Percentiles rank a stretch among this genome's conserved stretches.
Conservation (phyloP, 2,888 invertebrate genomes). For the Conchocele bisecta region DNA sequence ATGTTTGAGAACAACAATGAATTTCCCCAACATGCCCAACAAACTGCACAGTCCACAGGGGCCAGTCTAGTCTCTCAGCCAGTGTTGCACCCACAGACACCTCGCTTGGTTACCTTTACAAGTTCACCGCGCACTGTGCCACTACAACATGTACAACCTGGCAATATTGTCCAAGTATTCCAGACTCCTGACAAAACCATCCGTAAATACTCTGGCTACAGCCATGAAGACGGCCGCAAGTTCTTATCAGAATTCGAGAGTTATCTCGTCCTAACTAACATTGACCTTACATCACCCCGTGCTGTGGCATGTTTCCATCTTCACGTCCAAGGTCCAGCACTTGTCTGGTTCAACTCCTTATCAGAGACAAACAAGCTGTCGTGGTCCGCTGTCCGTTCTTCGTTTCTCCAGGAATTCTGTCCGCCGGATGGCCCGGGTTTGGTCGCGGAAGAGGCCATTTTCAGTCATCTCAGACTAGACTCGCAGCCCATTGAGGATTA, state of each 20-base stretch:
- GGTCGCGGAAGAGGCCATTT: not conserved
- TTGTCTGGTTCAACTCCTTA: not conserved
- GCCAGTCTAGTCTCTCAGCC: too few species aligned
- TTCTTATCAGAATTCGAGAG: constrained; percentile 9
- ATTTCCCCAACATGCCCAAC: too few species aligned
- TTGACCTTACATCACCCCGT: not conserved
- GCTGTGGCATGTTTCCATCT: constrained; percentile 5
- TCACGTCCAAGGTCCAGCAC: constrained; percentile 3
- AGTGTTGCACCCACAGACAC: too few species aligned
- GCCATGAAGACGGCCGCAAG: not conserved
- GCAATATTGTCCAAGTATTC: too few species aligned
- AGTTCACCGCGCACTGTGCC: too few species aligned
- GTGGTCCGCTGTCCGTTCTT: not conserved
- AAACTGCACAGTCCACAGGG: too few species aligned
- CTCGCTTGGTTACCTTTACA: too few species aligned
- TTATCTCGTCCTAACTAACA: not conserved
- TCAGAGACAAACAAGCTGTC: too few species aligned
- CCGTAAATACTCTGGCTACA: not conserved
- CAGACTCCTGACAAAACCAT: constrained; percentile 3
- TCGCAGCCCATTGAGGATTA: constrained; percentile 3
- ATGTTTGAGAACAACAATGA: too few species aligned
- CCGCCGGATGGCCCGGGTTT: too few species aligned
- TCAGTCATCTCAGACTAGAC: not conserved
- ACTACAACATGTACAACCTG: too few species aligned
- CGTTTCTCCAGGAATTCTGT: not conserved